A percentile compares a stretch with the other conserved stretches of the same genome.
Conservation (phyloP, 2,113 vertebrate genomes). For the Cephalophus harveyi region DNA sequence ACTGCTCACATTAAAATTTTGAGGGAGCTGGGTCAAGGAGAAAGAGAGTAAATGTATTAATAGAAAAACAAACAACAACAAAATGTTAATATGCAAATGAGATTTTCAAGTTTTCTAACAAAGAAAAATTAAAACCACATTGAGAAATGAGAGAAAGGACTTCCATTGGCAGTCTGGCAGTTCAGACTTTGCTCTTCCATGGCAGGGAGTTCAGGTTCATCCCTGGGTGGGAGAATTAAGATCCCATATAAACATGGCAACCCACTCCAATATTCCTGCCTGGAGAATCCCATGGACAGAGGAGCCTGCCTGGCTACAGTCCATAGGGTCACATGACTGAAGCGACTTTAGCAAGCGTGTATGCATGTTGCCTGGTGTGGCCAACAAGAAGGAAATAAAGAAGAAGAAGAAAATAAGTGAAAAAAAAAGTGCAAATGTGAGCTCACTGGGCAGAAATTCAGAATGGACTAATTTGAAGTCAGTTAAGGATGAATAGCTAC, state of each 20-base stretch:
- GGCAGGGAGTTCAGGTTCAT: neutral
- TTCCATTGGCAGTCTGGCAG: neutral
- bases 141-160: neutral
- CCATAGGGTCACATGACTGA: neutral
- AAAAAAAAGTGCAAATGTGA: neutral
- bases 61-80: neutral
- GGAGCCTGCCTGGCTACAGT: neutral
- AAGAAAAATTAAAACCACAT: neutral
- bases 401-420: neutral
- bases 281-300: neutral
- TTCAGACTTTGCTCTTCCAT: neutral
- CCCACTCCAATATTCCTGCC: neutral
- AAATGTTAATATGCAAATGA: neutral
- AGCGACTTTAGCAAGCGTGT: neutral
- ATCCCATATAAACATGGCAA: neutral
- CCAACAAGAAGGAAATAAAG: neutral
- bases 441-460: constrained; percentile 2
- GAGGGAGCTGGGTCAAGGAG: neutral
- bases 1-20: neutral
- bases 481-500: neutral
- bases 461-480: neutral
- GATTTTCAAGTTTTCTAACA: neutral
- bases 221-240: neutral
- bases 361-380: neutral
- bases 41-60: neutral